phyloP scores from a whole-genome alignment of 2,797 vertebrate genomes.

The Rhinichthys osculus region DNA sequence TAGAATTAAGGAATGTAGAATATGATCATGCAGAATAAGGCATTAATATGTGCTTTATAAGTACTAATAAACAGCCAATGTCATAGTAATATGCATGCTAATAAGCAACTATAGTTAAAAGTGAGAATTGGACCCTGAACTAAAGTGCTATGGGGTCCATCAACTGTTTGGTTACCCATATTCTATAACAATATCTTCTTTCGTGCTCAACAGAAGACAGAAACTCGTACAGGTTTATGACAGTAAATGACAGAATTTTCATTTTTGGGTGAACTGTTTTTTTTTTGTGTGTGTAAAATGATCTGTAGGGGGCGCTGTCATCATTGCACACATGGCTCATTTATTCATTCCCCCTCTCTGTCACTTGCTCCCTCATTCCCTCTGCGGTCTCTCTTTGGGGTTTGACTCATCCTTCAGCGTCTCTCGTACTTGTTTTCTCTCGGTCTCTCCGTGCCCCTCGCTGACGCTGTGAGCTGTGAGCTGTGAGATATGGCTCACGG shows the following conservation, averaged over 20 bases:
- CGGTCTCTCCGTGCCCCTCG: conserved; percentile 25
- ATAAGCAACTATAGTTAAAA: too few species aligned
- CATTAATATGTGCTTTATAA: too few species aligned
- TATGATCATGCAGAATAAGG: too few species aligned
- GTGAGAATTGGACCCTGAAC: too few species aligned
- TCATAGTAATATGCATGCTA: too few species aligned
- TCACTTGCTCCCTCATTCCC: neutral
- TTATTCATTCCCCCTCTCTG: neutral
- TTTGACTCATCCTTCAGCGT: conserved; percentile 12
- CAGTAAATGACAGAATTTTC: neutral
- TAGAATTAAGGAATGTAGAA: too few species aligned
- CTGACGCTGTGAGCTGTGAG: conserved; percentile 65
- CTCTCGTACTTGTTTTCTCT: neutral
- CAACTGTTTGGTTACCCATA: too few species aligned
- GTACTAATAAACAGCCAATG: too few species aligned
- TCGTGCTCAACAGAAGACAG: neutral
- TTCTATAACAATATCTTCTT: too few species aligned
- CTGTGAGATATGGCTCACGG: conserved; percentile 64
- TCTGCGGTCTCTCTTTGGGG: neutral
- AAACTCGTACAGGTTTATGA: neutral
- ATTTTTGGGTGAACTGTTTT: neutral
- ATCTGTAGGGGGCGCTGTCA: conserved; percentile 33
- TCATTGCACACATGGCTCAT: neutral
- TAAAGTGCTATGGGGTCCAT: too few species aligned
- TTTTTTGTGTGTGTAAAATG: too few species aligned